Percentiles rank a stretch among this genome's conserved stretches.
These are phyloP conservation scores for Macrobrachium rosenbergii DNA, from an alignment of 1,140 invertebrate genomes.

Conservation along the genomic window DNA sequence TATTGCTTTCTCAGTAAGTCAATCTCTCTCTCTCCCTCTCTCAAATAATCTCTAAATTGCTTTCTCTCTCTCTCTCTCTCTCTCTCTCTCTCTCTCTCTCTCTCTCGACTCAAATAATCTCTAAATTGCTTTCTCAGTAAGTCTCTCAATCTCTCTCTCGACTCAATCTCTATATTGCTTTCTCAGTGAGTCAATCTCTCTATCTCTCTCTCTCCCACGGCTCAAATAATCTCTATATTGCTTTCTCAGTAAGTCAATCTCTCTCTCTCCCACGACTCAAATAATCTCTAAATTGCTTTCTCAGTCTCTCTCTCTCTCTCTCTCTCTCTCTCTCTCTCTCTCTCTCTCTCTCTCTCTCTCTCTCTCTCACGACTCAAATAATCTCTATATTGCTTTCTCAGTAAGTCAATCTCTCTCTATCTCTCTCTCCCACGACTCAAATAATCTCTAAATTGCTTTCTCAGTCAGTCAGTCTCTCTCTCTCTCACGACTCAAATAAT, in stretches of 20 bases:
- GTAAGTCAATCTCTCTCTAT: too few relatives aligned
- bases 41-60: neutral
- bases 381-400: neutral
- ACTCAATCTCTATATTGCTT: too few relatives aligned
- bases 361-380: neutral
- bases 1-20: too few relatives aligned
- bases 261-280: neutral
- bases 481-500: too few relatives aligned
- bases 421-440: neutral
- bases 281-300: too few relatives aligned
- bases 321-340: neutral
- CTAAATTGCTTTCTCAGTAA: neutral
- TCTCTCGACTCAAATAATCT: constrained; percentile 15
- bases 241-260: neutral
- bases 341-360: neutral
- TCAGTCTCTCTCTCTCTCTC: neutral
- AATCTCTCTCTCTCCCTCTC: too few relatives aligned
- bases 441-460: too few relatives aligned
- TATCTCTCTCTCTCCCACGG: constrained; percentile 9
- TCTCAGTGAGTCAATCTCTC: neutral
- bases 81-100: too few relatives aligned
- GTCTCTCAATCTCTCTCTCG: neutral
- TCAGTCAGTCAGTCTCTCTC: neutral
- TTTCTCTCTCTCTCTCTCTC: neutral
- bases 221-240: neutral